These are phyloP conservation scores for Tyrophagus putrescentiae DNA, from an alignment of 1,140 invertebrate genomes.

Conservation along the genomic window DNA sequence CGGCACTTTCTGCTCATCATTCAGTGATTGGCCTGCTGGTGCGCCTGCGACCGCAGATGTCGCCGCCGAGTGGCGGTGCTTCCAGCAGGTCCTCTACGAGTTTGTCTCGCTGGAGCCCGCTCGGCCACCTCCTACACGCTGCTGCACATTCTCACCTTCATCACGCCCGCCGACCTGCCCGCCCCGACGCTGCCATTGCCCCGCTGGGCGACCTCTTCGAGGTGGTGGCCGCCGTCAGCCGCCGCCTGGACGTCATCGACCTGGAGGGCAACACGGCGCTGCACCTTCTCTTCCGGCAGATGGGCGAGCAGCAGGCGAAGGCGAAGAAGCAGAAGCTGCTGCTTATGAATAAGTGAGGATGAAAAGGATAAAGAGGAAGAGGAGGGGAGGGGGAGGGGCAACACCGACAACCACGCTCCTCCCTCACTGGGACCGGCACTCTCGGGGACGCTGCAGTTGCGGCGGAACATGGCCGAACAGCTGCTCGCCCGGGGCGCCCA, in stretches of 20 bases:
- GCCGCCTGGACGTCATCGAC: background rate
- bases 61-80: background rate
- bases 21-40: slow-evolving; percentile 53
- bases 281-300: slow-evolving; percentile 57
- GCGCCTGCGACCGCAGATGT: slow-evolving; percentile 32
- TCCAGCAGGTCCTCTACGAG: background rate
- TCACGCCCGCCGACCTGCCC: background rate
- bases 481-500: slow-evolving; percentile 65
- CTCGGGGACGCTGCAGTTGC: no score
- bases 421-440: no score
- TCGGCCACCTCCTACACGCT: background rate
- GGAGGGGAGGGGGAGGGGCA: no score
- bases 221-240: background rate
- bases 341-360: no score
- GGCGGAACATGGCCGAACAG: slow-evolving; percentile 44
- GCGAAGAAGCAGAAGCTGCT: no score
- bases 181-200: background rate
- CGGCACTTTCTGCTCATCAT: slow-evolving; percentile 19
- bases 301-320: slow-evolving; percentile 54
- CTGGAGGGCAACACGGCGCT: slow-evolving; percentile 1
- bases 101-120: slow-evolving; percentile 2
- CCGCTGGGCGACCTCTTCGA: background rate
- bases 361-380: no score
- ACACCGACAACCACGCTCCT: no score
- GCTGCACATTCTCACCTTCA: background rate